Evolutionary conservation across 2,888 invertebrate genomes (phyloP).

Genomic region (Parthenolecanium corni): DNA sequence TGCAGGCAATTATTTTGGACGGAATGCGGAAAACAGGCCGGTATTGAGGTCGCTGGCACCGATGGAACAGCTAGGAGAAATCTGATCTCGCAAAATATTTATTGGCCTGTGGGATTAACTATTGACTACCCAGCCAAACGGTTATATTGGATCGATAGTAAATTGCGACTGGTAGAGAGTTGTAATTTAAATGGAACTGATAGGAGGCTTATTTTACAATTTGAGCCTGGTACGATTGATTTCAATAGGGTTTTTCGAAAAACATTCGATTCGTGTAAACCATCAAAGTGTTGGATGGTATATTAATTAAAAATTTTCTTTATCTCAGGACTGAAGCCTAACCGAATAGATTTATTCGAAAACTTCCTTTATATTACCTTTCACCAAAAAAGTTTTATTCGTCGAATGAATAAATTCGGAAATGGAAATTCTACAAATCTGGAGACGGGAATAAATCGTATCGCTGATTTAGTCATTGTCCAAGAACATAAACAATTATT

Average conservation of each 20-base stretch:
- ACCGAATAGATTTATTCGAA: conserved; percentile 61
- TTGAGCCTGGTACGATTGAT: neutral
- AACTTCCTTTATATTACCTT: conserved; percentile 56
- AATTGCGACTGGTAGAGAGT: conserved; percentile 58
- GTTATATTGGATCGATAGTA: conserved; percentile 76
- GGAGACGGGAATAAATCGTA: conserved; percentile 45
- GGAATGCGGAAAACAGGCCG: conserved; percentile 52
- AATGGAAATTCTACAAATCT: conserved; percentile 37
- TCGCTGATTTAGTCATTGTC: conserved; percentile 54
- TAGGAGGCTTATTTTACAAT: conserved; percentile 38
- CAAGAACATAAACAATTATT: conserved; percentile 53
- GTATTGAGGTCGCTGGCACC: conserved; percentile 53
- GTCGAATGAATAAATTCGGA: conserved; percentile 44
- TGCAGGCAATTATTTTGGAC: conserved; percentile 61
- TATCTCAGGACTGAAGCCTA: conserved; percentile 53
- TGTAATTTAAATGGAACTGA: conserved; percentile 56
- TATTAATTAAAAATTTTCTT: too few species aligned
- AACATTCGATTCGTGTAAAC: too few species aligned
- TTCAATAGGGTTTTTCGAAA: too few species aligned
- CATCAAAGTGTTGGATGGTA: too few species aligned
- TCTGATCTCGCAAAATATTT: conserved; percentile 47
- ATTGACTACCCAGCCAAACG: conserved; percentile 61
- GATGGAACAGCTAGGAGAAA: conserved; percentile 50
- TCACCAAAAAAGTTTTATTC: conserved; percentile 42
- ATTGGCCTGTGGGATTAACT: conserved; percentile 65